Base-by-base conservation (phyloP, 2,888 invertebrate species). In the Anticlea derivata region DNA sequence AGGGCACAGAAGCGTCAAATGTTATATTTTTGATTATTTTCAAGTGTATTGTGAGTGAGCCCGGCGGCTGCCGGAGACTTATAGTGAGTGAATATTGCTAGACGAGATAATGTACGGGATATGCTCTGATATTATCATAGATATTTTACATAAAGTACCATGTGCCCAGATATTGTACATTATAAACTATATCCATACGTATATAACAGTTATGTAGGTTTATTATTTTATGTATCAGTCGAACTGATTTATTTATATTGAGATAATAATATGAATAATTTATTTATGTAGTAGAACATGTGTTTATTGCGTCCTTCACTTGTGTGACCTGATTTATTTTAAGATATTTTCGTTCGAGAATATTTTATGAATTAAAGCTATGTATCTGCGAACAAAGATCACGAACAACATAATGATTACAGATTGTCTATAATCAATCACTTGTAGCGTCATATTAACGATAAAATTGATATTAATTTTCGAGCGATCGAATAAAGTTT, bases 281-380 rank as follows among this genome's bases (percentile, higher is more conserved):
- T 78, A 73, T 73, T 66, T 70, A 65, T 60, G 65, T 70, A 70
- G 65, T 70, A 68, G 63, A 70, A 70, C 63, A 68, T 68, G 63
- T 70, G 63, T 72, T 75, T 78, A 76, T 78, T 60, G 70, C 80
- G 77, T 80, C 78, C 78, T 82, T 86, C 83, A 83, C 85, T 88
- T 84, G 78, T 89, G 89, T 89, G 89, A 90, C 89, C 89, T 89
- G 89, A 89, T 88, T 88, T 88, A 85, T 80, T 84, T 84, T 89
- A 89, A 89, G 88, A 75, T 78, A 74, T 78, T 80, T 85, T 83
- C 81, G 76, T 78, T 76, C 73, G 70, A 73, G 71, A 68, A 66
- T 75, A 71, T 70, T 74, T 71, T 53, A 48, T 39, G 12, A 27
- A 41, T 33, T 31, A 27, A 33, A 52, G 20, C 17, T 37, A 34